These are phyloP conservation scores for Thripadectes ignobilis DNA, from an alignment of 2,797 vertebrate genomes.

Conservation along the genomic window DNA sequence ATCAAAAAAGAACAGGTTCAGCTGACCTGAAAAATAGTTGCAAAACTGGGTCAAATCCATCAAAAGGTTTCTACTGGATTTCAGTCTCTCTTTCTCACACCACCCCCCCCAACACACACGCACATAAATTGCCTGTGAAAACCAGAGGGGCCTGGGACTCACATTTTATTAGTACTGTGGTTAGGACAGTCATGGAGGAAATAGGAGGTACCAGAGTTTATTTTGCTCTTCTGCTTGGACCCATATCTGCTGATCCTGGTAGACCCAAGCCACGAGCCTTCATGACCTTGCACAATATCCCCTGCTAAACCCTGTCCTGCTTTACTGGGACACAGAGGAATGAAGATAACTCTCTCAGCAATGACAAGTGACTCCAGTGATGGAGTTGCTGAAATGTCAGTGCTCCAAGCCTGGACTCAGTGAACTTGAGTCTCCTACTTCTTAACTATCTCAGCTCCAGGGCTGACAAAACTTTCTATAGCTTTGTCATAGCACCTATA, in stretches of 20 bases:
- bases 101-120: neutral
- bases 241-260: neutral
- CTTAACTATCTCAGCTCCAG: neutral
- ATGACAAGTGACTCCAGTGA: neutral
- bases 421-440: neutral
- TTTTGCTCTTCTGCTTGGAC: neutral
- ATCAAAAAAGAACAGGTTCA: slow-evolving; percentile 2
- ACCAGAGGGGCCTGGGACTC: neutral
- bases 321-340: neutral
- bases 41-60: slow-evolving; percentile 33
- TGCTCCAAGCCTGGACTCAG: neutral
- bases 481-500: neutral
- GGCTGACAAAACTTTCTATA: neutral
- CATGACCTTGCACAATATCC: neutral
- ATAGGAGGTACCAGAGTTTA: neutral
- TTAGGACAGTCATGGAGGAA: neutral
- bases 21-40: neutral
- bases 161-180: neutral
- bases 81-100: neutral
- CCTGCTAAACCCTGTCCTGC: neutral
- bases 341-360: neutral
- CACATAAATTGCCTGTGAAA: neutral
- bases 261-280: neutral
- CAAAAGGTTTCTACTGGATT: neutral
- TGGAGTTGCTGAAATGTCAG: neutral